Evolutionary conservation across 2,888 invertebrate genomes (phyloP).

Genomic region (Acanthoscelides obtectus): DNA sequence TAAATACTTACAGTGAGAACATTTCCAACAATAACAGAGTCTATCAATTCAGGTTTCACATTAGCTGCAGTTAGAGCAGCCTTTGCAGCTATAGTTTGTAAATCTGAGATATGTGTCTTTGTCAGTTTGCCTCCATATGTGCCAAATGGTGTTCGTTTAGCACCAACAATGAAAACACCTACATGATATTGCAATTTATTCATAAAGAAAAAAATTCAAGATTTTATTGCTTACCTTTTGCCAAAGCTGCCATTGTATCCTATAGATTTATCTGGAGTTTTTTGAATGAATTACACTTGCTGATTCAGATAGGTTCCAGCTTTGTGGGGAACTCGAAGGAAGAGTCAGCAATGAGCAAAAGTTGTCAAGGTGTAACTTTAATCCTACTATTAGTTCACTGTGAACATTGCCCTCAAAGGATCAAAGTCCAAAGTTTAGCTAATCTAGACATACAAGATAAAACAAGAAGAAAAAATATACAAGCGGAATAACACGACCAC

Average conservation of each 20-base stretch:
- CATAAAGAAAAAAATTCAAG: neutral
- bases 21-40: constrained; percentile 87
- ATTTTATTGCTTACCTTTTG: neutral
- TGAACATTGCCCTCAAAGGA: neutral
- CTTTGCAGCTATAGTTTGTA: constrained; percentile 76
- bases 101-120: constrained; percentile 67
- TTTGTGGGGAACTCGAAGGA: neutral
- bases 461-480: too few species aligned
- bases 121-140: constrained; percentile 84
- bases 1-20: constrained; percentile 53
- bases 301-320: neutral
- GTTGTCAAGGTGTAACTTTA: neutral
- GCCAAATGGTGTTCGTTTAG: constrained; percentile 96
- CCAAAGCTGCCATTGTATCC: neutral
- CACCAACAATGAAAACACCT: constrained; percentile 91
- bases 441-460: too few species aligned
- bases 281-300: too few species aligned
- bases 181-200: constrained; percentile 5
- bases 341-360: neutral
- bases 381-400: too few species aligned
- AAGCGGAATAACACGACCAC: too few species aligned
- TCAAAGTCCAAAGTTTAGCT: constrained; percentile 1
- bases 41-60: constrained; percentile 79
- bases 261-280: neutral
- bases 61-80: constrained; percentile 76